Percentiles rank a stretch among this genome's conserved stretches.
These are phyloP conservation scores for Odontocerum albicorne DNA, from an alignment of 2,888 invertebrate species.

Conservation along the genomic window DNA sequence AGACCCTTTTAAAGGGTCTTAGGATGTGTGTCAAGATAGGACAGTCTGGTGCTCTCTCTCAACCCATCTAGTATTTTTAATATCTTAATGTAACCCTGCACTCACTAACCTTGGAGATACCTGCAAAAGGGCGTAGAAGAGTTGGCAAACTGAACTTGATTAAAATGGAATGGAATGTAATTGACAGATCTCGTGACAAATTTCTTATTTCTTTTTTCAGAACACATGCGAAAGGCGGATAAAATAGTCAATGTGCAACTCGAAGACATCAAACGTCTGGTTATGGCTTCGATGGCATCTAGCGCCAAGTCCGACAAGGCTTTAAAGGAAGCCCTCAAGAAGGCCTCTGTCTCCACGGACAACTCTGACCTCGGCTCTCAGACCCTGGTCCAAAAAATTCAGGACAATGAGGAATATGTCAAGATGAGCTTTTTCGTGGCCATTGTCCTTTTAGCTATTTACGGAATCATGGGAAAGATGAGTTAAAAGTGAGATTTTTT, in stretches of 20 bases:
- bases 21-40: too few species aligned
- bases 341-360: slow-evolving; percentile 33
- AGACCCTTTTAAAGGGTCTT: too few species aligned
- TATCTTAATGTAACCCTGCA: too few species aligned
- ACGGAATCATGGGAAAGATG: slow-evolving; percentile 20
- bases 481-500: too few species aligned
- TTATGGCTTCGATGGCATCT: slow-evolving; percentile 46
- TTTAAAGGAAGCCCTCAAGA: slow-evolving; percentile 48
- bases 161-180: too few species aligned
- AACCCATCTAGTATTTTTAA: too few species aligned
- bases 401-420: slow-evolving; percentile 19
- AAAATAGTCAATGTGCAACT: slow-evolving; percentile 46
- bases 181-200: too few species aligned
- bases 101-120: too few species aligned
- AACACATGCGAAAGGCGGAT: slow-evolving; percentile 50
- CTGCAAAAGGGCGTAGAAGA: too few species aligned
- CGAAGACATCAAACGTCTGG: slow-evolving; percentile 46
- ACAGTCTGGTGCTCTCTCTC: too few species aligned
- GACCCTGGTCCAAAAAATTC: not conserved
- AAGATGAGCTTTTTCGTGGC: slow-evolving; percentile 23
- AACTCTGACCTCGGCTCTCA: not conserved
- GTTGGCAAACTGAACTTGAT: too few species aligned
- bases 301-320: slow-evolving; percentile 52
- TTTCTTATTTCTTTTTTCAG: slow-evolving; percentile 41
- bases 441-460: slow-evolving; percentile 10